These are phyloP conservation scores for Radopholus similis DNA, from an alignment of 1,140 invertebrate genomes.

Conservation along the genomic window DNA sequence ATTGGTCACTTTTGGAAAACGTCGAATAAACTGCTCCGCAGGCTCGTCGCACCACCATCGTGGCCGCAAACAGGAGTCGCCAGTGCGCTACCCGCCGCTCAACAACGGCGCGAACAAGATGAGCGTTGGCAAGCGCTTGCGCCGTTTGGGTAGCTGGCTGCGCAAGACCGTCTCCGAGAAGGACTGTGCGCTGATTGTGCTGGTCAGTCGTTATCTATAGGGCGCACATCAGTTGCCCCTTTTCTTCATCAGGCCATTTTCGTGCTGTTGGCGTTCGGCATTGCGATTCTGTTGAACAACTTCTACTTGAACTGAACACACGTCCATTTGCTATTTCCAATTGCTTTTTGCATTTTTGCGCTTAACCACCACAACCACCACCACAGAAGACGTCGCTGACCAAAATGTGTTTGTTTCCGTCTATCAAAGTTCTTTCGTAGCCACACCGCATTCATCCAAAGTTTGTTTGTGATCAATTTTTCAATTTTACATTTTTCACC, in stretches of 20 bases:
- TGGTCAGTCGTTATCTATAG: slow-evolving; percentile 30
- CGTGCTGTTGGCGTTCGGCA: slow-evolving; percentile 41
- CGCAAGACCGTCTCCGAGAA: slow-evolving; percentile 38
- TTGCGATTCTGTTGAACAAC: slow-evolving; percentile 41
- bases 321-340: background rate
- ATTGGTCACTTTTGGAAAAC: background rate
- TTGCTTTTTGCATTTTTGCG: too few species aligned
- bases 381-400: too few species aligned
- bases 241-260: slow-evolving; percentile 50
- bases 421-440: too few species aligned
- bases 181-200: slow-evolving; percentile 43
- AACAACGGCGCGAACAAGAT: slow-evolving; percentile 36
- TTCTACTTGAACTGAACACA: slow-evolving; percentile 28
- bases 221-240: background rate
- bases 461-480: too few species aligned
- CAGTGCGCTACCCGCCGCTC: slow-evolving; percentile 3
- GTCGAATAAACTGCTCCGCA: background rate
- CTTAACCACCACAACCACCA: too few species aligned
- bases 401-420: too few species aligned
- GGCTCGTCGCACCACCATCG: background rate
- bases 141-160: slow-evolving; percentile 29
- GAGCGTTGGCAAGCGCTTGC: slow-evolving; percentile 35
- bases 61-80: background rate
- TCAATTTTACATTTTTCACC: too few species aligned
- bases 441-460: too few species aligned